Base-by-base conservation (phyloP, 2,113 vertebrate genomes). In the Oncorhynchus gorbuscha region DNA sequence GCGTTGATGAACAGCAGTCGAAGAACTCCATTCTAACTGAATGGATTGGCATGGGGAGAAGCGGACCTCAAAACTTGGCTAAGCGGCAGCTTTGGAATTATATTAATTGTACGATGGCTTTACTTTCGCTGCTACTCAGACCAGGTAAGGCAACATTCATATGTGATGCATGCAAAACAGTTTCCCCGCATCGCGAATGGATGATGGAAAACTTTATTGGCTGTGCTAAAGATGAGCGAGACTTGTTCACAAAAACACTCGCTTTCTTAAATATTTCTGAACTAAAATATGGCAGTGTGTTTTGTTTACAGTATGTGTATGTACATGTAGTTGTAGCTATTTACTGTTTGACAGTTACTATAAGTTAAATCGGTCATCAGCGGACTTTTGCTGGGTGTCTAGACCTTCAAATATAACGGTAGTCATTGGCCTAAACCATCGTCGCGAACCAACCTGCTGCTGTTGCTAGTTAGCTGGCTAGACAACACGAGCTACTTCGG, bases 21-120 rank as follows among this genome's bases (percentile, higher is more conserved):
- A 89, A 87, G 83, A 89, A 73, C 90, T 92, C 91, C 92, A 93
- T 91, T 92, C 92, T 87, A 93, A 92, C 88, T 94, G 94, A 88
- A 94, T 94, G 94, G 93, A 91, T 93, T 94, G 94, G 92, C 84
- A 95, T 95, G 94, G 93, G 94, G 94, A 93, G 90, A 93, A 93
- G 93, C 92, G 91, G 93, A 93, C 83, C 91, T 89, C 90, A 90
- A 77, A 92, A 86, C 92, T 88, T 89, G 94, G 92, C 93, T 94
- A 93, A 93, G 93, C 91, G 90, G 90, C 91, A 89, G 93, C 94
- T 95, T 83, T 91, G 88, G 90, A 87, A 93, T 90, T 92, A 90
- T 91, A 86, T 92, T 77, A 90, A 87, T 78, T 74, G 92, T 74
- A 88, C 86, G 13, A 91, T 94, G 93, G 85, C 94, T 84, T 77